Base-by-base conservation (phyloP, 2,888 invertebrate genomes). In the Drosophila fulvimacula region DNA sequence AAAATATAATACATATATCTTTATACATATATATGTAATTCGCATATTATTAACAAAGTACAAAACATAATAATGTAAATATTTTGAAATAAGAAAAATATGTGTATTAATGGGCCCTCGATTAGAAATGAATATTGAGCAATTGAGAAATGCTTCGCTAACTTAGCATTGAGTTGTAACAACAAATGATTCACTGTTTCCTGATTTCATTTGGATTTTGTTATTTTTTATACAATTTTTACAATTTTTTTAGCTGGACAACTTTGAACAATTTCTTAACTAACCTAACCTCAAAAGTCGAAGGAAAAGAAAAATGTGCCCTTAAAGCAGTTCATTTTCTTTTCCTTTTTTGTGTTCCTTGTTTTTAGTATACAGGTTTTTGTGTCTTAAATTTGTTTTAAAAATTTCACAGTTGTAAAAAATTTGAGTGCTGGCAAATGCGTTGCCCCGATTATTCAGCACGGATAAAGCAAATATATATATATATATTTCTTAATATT, bases 381-480 rank as follows among this genome's bases (percentile, higher is more conserved):
- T 41, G 10, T 32, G 39, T 41, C 41, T 41, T 30, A 32, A 30
- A 30, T 41, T 63, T 55, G 0, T 34, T 44, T 44, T 13, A 56
- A 39, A 63, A 88, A 90, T 85, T 88, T 89, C 90, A 89, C 90
- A 90, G 87, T 83, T 86, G 41, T 59, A 56, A 52, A 57, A 70
- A 52, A 36, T 77, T 86, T 71, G 78, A 77, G 66, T 66, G 66
- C 71, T 53, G 52, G 59, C 53, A 67, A 67, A 66, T 32, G 61
- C 73, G 15, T 66, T 68, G 67, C 46, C 51, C 46, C 66, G 46
- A 52, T 46, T 34, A 17, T 56, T 38, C 52, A 44, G 75, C 75
- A 66, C 63, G 42, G 39, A 60, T 76, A 66, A 89, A 83, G 88
- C 41, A 19, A 32, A 9, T 39, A 34, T n/a, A 38, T 6, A 42